Percentiles rank a stretch among this genome's conserved stretches.
These are phyloP conservation scores for Lepidurus arcticus DNA, from an alignment of 1,140 invertebrate genomes.

Conservation along the genomic window DNA sequence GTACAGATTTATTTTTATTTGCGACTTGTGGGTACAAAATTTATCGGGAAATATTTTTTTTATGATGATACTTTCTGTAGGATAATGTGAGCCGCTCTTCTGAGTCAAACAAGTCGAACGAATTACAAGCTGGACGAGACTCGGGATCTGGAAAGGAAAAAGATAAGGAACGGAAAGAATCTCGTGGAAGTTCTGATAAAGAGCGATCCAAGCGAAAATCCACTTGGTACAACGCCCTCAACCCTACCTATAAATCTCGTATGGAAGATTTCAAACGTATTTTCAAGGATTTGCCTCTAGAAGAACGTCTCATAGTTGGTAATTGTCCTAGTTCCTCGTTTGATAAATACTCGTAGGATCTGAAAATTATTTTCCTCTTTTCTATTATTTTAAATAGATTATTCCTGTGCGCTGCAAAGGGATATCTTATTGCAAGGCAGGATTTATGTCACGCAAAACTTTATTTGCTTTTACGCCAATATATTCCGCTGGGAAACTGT, in stretches of 20 bases:
- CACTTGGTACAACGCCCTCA: constrained; percentile 76
- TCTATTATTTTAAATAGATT: constrained; percentile 59
- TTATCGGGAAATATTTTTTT: background rate
- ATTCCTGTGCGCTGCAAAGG: constrained; percentile 90
- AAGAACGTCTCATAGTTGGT: constrained; percentile 89
- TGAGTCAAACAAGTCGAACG: background rate
- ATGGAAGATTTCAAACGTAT: constrained; percentile 86
- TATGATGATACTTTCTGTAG: background rate
- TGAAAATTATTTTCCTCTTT: constrained; percentile 29
- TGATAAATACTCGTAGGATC: background rate
- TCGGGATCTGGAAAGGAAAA: background rate
- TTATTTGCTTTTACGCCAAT: constrained; percentile 91
- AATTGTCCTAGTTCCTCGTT: constrained; percentile 43
- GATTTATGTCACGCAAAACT: constrained; percentile 86
- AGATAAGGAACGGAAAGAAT: background rate
- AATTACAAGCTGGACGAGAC: background rate
- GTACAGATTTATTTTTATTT: background rate
- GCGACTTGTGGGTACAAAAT: background rate
- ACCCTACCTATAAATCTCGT: constrained; percentile 87
- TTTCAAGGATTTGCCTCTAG: constrained; percentile 84
- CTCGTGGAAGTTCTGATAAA: background rate
- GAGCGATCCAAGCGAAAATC: constrained; percentile 53
- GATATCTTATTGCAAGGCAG: constrained; percentile 89
- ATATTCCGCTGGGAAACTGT: constrained; percentile 90
- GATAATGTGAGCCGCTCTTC: background rate